A percentile compares a stretch with the other conserved stretches of the same genome.
These are phyloP conservation scores for Sylvilagus floridanus DNA, from an alignment of 2,797 vertebrate species.

Conservation along the genomic window DNA sequence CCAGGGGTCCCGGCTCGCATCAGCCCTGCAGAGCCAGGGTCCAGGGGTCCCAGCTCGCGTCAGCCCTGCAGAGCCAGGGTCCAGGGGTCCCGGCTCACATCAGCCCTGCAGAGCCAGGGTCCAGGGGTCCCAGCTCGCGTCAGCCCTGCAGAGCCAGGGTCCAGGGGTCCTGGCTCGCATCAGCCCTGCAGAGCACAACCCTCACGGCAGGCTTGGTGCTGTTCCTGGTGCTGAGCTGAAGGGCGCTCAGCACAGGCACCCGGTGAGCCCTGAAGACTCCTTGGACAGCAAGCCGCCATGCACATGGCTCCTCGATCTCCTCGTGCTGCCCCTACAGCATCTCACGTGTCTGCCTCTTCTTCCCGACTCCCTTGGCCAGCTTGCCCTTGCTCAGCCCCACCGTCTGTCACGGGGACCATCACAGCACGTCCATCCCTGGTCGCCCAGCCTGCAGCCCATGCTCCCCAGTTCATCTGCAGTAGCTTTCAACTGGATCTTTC, in stretches of 20 bases:
- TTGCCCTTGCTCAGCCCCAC: not conserved
- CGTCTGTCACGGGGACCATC: accelerated
- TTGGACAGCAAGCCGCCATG: accelerated
- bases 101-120: not conserved
- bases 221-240: too few relatives aligned
- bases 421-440: not conserved
- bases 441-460: not conserved
- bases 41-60: not conserved
- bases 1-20: not conserved
- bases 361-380: not conserved
- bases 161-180: not conserved
- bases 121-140: not conserved
- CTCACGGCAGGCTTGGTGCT: not conserved
- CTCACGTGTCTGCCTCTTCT: not conserved
- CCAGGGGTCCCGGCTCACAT: not conserved
- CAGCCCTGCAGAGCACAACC: not conserved
- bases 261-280: not conserved
- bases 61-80: not conserved
- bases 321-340: not conserved
- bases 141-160: not conserved
- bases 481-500: not conserved
- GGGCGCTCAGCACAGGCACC: not conserved
- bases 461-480: too few relatives aligned
- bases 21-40: not conserved
- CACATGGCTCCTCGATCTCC: accelerated